Conservation (phyloP, 2,888 invertebrate genomes). For the Latrodectus hesperus region DNA sequence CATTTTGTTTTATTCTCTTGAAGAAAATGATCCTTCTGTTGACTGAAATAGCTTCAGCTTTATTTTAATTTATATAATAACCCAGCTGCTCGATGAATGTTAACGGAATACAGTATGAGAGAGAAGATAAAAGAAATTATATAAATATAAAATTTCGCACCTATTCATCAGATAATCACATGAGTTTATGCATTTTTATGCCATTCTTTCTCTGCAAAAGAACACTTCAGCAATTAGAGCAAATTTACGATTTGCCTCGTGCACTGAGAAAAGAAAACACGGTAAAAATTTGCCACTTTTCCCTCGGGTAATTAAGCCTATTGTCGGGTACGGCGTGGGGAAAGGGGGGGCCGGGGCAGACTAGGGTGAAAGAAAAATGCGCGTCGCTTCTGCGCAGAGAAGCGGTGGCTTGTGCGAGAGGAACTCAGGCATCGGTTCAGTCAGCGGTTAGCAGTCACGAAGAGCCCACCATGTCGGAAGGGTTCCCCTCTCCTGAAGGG, state of each 20-base stretch:
- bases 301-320: slow-evolving; percentile 57
- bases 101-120: not conserved
- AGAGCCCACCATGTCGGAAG: slow-evolving; percentile 13
- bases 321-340: slow-evolving; percentile 25
- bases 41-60: not conserved
- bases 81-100: not conserved
- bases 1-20: too few species aligned
- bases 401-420: slow-evolving; percentile 18
- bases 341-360: not conserved
- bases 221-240: slow-evolving; percentile 31
- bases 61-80: not conserved
- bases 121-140: not conserved
- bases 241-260: slow-evolving; percentile 44
- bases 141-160: not conserved
- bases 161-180: not conserved
- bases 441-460: slow-evolving; percentile 10
- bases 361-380: not conserved
- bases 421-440: slow-evolving; percentile 31
- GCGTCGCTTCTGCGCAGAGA: slow-evolving; percentile 20
- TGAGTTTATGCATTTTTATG: not conserved
- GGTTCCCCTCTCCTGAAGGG: slow-evolving; percentile 17
- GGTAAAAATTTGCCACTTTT: slow-evolving; percentile 57
- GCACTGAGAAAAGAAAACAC: slow-evolving; percentile 40
- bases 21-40: too few species aligned
- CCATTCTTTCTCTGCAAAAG: not conserved